Evolutionary conservation across 1,140 invertebrate species (phyloP).

Genomic region (Calycopis cecrops): DNA sequence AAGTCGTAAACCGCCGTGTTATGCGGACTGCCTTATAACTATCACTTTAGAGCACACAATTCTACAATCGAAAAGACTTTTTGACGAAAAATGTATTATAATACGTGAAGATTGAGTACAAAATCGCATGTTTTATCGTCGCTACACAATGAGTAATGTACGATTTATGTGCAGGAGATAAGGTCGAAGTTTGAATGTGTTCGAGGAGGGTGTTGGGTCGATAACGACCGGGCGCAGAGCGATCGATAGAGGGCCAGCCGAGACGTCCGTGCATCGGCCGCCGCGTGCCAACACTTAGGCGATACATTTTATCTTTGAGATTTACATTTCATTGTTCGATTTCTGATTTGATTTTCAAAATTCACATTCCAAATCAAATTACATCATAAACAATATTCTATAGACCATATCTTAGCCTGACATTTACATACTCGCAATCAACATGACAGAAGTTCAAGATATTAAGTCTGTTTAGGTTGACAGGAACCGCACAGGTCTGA

Average conservation of each 20-base stretch:
- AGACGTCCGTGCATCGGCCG: slow-evolving; percentile 43
- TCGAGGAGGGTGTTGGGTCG: slow-evolving; percentile 47
- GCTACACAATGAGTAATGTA: slow-evolving; percentile 27
- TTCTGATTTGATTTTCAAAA: background rate
- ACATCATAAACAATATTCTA: no score
- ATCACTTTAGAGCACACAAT: slow-evolving; percentile 58
- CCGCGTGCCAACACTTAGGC: slow-evolving; percentile 40
- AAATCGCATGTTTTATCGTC: slow-evolving; percentile 43
- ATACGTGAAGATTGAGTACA: slow-evolving; percentile 51
- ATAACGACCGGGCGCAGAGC: slow-evolving; percentile 50
- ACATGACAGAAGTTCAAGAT: no score
- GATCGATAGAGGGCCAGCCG: slow-evolving; percentile 57
- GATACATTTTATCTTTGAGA: slow-evolving; percentile 14
- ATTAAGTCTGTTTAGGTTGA: no score
- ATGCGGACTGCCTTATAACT: slow-evolving; percentile 52
- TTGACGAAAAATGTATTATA: slow-evolving; percentile 46
- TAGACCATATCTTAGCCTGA: no score
- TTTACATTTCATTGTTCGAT: slow-evolving; percentile 5
- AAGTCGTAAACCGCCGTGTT: slow-evolving; percentile 38
- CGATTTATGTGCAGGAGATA: slow-evolving; percentile 35
- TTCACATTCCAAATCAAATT: background rate
- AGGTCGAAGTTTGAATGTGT: slow-evolving; percentile 48
- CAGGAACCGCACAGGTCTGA: no score
- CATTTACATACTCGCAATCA: no score
- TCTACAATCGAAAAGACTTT: slow-evolving; percentile 35